phyloP scores from a whole-genome alignment of 2,888 invertebrate genomes.

The Nephrotoma flavescens region DNA sequence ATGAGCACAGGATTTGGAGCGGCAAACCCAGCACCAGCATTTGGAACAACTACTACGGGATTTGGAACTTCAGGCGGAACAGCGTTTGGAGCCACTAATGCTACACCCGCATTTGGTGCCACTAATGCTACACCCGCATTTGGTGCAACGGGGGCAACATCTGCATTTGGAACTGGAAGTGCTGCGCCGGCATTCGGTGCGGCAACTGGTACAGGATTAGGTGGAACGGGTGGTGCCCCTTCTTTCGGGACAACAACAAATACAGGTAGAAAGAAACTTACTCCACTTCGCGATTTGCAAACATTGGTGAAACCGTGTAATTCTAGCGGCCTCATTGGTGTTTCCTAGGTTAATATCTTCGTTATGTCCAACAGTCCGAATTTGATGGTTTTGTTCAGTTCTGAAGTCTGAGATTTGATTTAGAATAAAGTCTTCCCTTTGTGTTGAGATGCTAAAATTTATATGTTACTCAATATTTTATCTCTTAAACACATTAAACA shows the following conservation, averaged over 20 bases:
- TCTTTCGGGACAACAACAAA: neutral
- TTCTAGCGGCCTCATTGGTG: conserved; percentile 30
- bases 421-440: too few relatives aligned
- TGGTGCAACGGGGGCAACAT: conserved; percentile 11
- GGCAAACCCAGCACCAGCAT: conserved; percentile 15
- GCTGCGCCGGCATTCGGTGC: conserved; percentile 12
- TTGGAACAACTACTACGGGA: conserved; percentile 13
- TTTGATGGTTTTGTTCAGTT: too few relatives aligned
- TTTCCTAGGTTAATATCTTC: conserved; percentile 20
- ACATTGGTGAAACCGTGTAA: neutral
- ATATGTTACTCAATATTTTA: too few relatives aligned
- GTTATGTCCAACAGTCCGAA: too few relatives aligned
- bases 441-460: too few relatives aligned
- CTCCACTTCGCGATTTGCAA: too few relatives aligned
- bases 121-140: conserved; percentile 19
- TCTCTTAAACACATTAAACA: too few relatives aligned
- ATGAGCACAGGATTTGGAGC: conserved; percentile 20
- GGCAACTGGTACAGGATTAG: conserved; percentile 16
- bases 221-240: conserved; percentile 18
- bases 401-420: too few relatives aligned
- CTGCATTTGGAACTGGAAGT: conserved; percentile 13
- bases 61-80: conserved; percentile 17
- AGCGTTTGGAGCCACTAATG: conserved; percentile 18
- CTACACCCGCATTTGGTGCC: conserved; percentile 18
- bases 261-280: neutral